Evolutionary conservation across 2,888 invertebrate genomes (phyloP).

Genomic region (Seladonia tumulorum): DNA sequence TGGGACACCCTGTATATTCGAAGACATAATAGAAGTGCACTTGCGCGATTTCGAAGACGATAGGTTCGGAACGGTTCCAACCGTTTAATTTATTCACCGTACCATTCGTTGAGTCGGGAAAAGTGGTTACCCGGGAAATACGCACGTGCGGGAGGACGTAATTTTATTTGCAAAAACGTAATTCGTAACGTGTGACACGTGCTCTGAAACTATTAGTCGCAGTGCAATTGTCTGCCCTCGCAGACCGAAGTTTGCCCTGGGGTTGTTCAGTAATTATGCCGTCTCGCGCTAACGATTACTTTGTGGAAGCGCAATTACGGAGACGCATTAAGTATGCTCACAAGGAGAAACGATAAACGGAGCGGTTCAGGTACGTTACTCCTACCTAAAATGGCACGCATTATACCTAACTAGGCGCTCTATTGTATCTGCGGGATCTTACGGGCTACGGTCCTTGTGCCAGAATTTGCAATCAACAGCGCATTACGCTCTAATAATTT

Average conservation of each 20-base stretch:
- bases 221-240: constrained; percentile 13
- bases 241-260: constrained; percentile 23
- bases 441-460: constrained; percentile 7
- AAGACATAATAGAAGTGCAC: constrained; percentile 2
- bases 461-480: constrained; percentile 32
- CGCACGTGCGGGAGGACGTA: neutral
- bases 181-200: constrained; percentile 36
- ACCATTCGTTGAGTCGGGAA: neutral
- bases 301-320: constrained; percentile 51
- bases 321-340: constrained; percentile 48
- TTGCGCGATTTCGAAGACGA: neutral
- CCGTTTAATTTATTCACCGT: constrained; percentile 10
- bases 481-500: constrained; percentile 42
- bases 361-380: constrained; percentile 42
- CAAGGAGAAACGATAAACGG: constrained; percentile 44
- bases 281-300: constrained; percentile 53
- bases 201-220: constrained; percentile 3
- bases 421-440: constrained; percentile 36
- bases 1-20: neutral
- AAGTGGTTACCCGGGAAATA: neutral
- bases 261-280: constrained; percentile 37
- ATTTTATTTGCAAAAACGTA: constrained; percentile 33
- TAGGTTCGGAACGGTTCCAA: neutral
- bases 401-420: constrained; percentile 37
- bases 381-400: constrained; percentile 40